These are phyloP conservation scores for Habropoda laboriosa DNA, from an alignment of 1,140 invertebrate species.

Conservation along the genomic window DNA sequence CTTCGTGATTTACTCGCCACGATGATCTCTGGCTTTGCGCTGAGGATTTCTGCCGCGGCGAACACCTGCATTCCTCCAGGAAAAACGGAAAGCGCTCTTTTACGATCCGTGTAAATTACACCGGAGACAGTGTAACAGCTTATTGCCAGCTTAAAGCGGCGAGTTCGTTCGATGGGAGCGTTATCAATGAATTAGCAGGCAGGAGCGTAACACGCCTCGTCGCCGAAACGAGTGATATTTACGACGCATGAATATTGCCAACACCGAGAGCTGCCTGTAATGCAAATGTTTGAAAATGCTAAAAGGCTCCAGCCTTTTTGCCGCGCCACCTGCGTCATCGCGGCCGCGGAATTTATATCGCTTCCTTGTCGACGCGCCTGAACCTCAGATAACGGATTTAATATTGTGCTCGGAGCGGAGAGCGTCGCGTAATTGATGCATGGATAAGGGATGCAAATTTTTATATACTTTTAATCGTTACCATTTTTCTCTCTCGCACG, in stretches of 20 bases:
- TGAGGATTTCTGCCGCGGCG: neutral
- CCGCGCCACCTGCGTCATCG: slow-evolving; percentile 4
- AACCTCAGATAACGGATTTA: slow-evolving; percentile 19
- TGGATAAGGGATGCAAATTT: neutral
- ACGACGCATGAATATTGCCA: slow-evolving; percentile 16
- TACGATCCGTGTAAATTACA: no score
- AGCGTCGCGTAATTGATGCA: no score
- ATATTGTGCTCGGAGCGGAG: no score
- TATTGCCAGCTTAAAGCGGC: neutral
- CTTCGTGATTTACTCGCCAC: neutral
- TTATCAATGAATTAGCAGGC: slow-evolving; percentile 31
- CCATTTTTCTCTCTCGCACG: no score
- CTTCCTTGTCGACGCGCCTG: neutral
- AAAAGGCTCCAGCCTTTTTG: slow-evolving; percentile 9
- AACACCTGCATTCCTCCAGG: neutral
- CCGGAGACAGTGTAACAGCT: no score
- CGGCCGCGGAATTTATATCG: slow-evolving; percentile 18
- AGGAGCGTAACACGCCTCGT: neutral
- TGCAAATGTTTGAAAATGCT: slow-evolving; percentile 25
- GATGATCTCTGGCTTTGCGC: neutral
- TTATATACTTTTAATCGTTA: no score
- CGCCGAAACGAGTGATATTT: slow-evolving; percentile 21
- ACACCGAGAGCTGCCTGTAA: neutral
- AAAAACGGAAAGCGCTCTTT: no score
- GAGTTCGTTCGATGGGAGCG: no score